A percentile compares a stretch with the other conserved stretches of the same genome.
Conservation (phyloP, 2,797 vertebrate species). For the Vultur gryphus region DNA sequence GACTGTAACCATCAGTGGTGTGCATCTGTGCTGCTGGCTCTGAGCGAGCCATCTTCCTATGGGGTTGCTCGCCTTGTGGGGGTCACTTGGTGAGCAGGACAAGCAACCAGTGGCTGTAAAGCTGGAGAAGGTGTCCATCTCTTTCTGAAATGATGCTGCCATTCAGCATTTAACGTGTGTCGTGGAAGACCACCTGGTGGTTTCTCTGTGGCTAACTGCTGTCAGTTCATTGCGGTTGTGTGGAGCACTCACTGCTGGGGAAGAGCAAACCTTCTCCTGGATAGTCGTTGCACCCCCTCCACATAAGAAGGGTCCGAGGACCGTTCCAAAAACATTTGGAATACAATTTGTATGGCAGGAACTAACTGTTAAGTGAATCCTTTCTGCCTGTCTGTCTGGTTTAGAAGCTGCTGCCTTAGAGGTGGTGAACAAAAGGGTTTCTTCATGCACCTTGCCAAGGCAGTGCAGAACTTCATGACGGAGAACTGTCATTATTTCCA, state of each 20-base stretch:
- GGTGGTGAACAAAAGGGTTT: not conserved
- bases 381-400: not conserved
- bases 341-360: not conserved
- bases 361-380: not conserved
- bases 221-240: not conserved
- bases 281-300: accelerated
- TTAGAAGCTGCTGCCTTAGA: not conserved
- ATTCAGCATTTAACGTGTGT: not conserved
- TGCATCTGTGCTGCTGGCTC: not conserved
- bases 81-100: not conserved
- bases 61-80: accelerated
- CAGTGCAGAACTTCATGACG: not conserved
- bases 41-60: accelerated
- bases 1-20: not conserved
- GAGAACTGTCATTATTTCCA: not conserved
- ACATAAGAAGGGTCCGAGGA: not conserved
- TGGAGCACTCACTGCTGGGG: not conserved
- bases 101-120: not conserved
- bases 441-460: not conserved
- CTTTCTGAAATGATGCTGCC: not conserved
- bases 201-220: not conserved
- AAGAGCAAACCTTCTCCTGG: not conserved
- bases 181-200: not conserved
- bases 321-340: not conserved
- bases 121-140: not conserved